Percentiles rank a stretch among this genome's conserved stretches.
These are phyloP conservation scores for Dufourea novaeangliae DNA, from an alignment of 1,140 invertebrate species.

Conservation along the genomic window DNA sequence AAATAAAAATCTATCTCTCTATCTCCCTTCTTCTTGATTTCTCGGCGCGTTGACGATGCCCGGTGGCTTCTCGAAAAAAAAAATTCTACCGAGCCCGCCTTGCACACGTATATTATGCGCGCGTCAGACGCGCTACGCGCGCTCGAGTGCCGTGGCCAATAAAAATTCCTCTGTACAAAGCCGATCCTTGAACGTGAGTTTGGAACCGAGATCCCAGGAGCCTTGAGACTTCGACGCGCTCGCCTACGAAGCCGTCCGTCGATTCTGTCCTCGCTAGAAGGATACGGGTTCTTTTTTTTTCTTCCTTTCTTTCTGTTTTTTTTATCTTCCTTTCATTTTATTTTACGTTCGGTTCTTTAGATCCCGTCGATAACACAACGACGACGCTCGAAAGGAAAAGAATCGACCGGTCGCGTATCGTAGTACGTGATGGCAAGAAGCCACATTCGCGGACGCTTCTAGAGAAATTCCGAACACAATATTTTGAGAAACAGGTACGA, in stretches of 20 bases:
- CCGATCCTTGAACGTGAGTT: conserved; percentile 68
- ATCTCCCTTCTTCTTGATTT: neutral
- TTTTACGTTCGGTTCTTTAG: conserved; percentile 29
- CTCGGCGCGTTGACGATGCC: conserved; percentile 37
- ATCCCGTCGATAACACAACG: conserved; percentile 17
- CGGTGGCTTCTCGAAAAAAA: conserved; percentile 40
- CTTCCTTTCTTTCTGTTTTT: neutral
- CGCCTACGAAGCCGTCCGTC: conserved; percentile 43
- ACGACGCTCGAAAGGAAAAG: neutral
- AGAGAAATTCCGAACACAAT: neutral
- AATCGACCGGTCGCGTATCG: neutral
- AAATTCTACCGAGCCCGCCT: conserved; percentile 5
- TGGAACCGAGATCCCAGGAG: conserved; percentile 55
- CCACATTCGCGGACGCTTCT: neutral
- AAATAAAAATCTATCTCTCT: conserved; percentile 40
- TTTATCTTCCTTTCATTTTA: neutral
- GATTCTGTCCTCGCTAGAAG: conserved; percentile 51
- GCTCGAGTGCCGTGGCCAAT: conserved; percentile 27
- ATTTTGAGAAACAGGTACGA: conserved; percentile 1
- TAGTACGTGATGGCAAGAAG: too few species aligned
- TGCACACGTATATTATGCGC: conserved; percentile 35
- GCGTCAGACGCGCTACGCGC: conserved; percentile 32
- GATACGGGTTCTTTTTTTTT: conserved; percentile 8
- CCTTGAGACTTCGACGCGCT: conserved; percentile 48
- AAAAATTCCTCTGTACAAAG: conserved; percentile 63